Evolutionary conservation across 2,888 invertebrate species (phyloP).

Genomic region (Zeuzera pyrina): DNA sequence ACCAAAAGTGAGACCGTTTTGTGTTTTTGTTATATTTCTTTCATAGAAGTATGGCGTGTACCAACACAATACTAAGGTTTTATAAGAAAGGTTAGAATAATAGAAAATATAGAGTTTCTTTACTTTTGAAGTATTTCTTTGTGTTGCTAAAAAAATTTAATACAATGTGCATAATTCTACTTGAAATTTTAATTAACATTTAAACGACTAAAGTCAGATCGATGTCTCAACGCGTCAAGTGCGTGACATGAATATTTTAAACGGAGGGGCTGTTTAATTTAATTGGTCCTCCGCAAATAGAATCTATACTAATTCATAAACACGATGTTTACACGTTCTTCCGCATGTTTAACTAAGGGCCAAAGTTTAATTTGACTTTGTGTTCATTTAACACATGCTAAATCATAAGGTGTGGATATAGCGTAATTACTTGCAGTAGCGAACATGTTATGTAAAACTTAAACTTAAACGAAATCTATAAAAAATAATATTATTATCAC

Average conservation of each 20-base stretch:
- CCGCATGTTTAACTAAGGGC: constrained; percentile 6
- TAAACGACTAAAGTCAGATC: no score
- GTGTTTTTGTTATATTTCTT: constrained; percentile 21
- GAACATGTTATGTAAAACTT: no score
- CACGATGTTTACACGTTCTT: constrained; percentile 14
- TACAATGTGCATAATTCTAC: no score
- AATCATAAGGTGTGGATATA: no score
- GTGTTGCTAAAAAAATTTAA: no score
- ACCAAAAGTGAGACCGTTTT: constrained; percentile 19
- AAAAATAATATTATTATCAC: no score
- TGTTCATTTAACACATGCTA: no score
- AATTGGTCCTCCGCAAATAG: constrained; percentile 29
- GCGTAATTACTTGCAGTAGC: no score
- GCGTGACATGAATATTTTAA: constrained; percentile 42
- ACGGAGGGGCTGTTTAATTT: constrained; percentile 24
- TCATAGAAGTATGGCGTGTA: constrained; percentile 23
- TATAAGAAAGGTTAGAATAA: constrained; percentile 39
- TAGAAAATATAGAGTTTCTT: constrained; percentile 17
- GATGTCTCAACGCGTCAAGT: constrained; percentile 3
- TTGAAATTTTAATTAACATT: no score
- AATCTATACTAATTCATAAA: constrained; percentile 15
- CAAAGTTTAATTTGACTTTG: constrained; percentile 1
- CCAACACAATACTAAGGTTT: constrained; percentile 29
- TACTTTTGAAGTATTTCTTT: constrained; percentile 23
- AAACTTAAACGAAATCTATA: no score